Conservation (phyloP, 2,113 vertebrate genomes). For the Pituophis catenifer region DNA sequence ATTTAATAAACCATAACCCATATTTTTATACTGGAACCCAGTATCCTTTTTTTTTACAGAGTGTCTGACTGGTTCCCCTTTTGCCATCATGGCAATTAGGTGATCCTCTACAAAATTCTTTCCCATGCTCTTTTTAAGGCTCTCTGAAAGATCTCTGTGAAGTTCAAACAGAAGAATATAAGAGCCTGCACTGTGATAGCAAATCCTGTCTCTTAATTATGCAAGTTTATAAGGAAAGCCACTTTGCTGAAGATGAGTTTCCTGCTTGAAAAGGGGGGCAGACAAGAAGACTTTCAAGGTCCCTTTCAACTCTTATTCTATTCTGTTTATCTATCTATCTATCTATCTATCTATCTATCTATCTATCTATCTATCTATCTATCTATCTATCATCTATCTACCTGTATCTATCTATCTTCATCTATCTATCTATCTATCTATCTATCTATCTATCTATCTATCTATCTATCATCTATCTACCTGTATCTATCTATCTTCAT, state of each 20-base stretch:
- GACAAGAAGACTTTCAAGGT: not conserved
- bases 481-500: too few relatives aligned
- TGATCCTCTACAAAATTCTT: not conserved
- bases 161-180: not conserved
- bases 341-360: not conserved
- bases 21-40: not conserved
- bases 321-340: too few relatives aligned
- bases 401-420: not conserved
- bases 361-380: too few relatives aligned
- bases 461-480: too few relatives aligned
- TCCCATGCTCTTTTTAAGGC: not conserved
- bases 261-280: not conserved
- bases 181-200: not conserved
- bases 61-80: not conserved
- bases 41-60: not conserved
- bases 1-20: too few relatives aligned
- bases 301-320: not conserved
- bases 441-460: not conserved
- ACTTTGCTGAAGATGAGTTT: not conserved
- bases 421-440: not conserved
- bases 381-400: too few relatives aligned
- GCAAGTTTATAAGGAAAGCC: not conserved
- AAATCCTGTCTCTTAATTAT: not conserved
- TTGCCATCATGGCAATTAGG: not conserved
- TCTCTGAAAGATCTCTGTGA: not conserved